These are phyloP conservation scores for Synergus japonicus DNA, from an alignment of 2,888 invertebrate genomes.

Conservation along the genomic window DNA sequence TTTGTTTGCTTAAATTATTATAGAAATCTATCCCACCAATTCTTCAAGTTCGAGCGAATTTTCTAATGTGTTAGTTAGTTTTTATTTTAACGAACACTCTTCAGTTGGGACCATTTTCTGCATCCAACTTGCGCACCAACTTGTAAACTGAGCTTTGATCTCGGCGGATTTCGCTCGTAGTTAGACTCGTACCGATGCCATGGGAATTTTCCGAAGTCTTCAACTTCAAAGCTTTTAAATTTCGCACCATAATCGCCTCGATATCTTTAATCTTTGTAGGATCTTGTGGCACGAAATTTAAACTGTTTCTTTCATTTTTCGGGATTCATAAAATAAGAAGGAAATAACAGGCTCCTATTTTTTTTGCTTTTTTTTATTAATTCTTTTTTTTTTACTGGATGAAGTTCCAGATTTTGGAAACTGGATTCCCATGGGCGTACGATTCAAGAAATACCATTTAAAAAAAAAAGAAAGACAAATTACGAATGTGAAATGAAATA, in stretches of 20 bases:
- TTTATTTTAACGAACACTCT: constrained; percentile 10
- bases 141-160: constrained; percentile 64
- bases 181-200: constrained; percentile 61
- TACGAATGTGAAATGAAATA: neutral
- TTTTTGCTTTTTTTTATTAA: too few species aligned
- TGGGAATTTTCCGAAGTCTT: constrained; percentile 44
- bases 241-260: neutral
- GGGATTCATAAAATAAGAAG: neutral
- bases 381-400: too few species aligned
- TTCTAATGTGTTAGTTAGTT: neutral
- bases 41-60: neutral
- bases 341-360: too few species aligned
- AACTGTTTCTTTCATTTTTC: neutral
- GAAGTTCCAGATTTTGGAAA: neutral
- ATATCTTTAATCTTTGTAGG: too few species aligned
- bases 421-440: constrained; percentile 56
- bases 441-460: constrained; percentile 58
- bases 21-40: neutral
- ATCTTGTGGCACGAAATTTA: neutral
- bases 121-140: constrained; percentile 72
- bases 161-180: constrained; percentile 66
- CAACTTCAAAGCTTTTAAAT: neutral
- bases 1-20: neutral
- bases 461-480: neutral
- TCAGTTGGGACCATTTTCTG: constrained; percentile 73